Percentiles rank a stretch among this genome's conserved stretches.
Conservation (phyloP, 1,140 invertebrate genomes). For the Drosophila bocki region DNA sequence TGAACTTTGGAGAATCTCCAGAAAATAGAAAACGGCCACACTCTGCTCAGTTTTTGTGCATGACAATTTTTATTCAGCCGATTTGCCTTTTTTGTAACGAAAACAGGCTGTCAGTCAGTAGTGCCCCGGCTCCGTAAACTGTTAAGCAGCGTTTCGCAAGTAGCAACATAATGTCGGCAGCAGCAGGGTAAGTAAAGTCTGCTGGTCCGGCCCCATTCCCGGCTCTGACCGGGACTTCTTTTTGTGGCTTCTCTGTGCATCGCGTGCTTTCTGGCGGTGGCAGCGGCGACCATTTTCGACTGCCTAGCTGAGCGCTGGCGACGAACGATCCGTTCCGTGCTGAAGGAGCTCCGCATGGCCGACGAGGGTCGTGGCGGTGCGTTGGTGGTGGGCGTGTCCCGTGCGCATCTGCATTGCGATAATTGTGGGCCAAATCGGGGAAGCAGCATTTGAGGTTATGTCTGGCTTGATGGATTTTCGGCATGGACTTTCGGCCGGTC, state of each 20-base stretch:
- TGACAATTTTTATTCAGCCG: slow-evolving; percentile 53
- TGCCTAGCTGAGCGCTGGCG: not conserved
- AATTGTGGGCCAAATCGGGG: slow-evolving; percentile 40
- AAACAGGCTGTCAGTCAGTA: slow-evolving; percentile 44
- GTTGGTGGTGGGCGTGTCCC: slow-evolving; percentile 60
- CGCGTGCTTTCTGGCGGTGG: slow-evolving; percentile 63
- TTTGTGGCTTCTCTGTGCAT: slow-evolving; percentile 79
- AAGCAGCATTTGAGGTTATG: slow-evolving; percentile 70
- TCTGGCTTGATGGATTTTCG: slow-evolving; percentile 47
- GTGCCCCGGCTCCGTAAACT: slow-evolving; percentile 34
- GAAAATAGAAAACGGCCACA: not conserved
- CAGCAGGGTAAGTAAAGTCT: slow-evolving; percentile 59
- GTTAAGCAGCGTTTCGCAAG: slow-evolving; percentile 25
- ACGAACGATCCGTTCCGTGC: not conserved
- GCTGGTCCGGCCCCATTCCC: not conserved
- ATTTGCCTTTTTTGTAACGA: slow-evolving; percentile 60
- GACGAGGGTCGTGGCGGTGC: not conserved
- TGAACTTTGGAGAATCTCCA: no score
- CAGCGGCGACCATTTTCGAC: slow-evolving; percentile 69
- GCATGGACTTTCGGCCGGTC: slow-evolving; percentile 51
- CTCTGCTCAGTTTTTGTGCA: slow-evolving; percentile 19
- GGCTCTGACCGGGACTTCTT: slow-evolving; percentile 33
- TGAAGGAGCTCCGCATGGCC: not conserved
- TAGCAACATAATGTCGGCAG: slow-evolving; percentile 66
- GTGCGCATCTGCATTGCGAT: slow-evolving; percentile 65